phyloP scores from a whole-genome alignment of 2,113 vertebrate species.

The Aramus guarauna region DNA sequence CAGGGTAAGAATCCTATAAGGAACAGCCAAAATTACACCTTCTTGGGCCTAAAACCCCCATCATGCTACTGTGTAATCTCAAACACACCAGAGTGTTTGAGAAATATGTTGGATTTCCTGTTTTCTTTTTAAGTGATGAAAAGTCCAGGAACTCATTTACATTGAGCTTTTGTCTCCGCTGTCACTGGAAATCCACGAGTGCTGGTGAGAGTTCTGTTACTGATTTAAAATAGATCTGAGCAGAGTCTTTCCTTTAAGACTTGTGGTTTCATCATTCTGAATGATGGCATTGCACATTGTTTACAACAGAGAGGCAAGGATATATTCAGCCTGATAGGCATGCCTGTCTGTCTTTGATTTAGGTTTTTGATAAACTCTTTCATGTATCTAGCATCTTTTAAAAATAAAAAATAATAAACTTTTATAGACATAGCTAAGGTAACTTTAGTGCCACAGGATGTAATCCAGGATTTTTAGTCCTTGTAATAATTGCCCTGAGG shows the following conservation, averaged over 20 bases:
- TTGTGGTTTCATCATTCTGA: not conserved
- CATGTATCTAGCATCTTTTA: not conserved
- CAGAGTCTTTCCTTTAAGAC: not conserved
- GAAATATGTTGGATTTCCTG: not conserved
- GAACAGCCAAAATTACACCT: not conserved
- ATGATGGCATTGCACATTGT: not conserved
- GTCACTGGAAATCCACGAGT: not conserved
- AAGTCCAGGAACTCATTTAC: not conserved
- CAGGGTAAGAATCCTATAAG: not conserved
- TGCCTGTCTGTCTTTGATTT: not conserved
- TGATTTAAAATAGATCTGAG: not conserved
- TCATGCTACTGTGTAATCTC: not conserved
- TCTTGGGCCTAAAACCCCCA: not conserved
- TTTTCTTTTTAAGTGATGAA: not conserved
- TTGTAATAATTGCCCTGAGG: not conserved
- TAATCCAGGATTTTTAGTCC: not conserved
- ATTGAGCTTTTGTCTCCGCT: not conserved
- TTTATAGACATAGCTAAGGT: not conserved
- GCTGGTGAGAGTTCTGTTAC: not conserved
- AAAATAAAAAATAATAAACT: not conserved
- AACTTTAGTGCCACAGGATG: not conserved
- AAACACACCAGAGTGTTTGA: not conserved
- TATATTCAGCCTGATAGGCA: not conserved
- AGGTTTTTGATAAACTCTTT: not conserved
- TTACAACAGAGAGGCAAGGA: not conserved